Base-by-base conservation (phyloP, 2,797 vertebrate genomes). In the Brachyalestes nurse region DNA sequence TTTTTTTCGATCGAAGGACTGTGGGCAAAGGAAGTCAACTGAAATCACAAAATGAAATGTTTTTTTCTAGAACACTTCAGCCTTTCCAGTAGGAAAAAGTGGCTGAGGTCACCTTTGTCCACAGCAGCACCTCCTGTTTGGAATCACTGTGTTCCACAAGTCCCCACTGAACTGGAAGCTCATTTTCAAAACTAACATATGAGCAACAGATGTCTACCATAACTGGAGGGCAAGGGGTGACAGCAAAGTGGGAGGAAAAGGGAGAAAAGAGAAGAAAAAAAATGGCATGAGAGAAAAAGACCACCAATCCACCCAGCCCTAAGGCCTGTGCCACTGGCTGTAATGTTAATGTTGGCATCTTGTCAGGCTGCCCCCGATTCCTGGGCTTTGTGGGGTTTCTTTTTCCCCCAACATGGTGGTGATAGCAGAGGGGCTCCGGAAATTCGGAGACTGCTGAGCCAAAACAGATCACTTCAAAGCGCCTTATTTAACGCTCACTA, bases 401-500 rank as follows among this genome's bases (percentile, higher is more conserved):
- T 55, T 82, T 51, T 82, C 80, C 78, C 81, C 80, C 78, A 83
- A 82, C 82, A 76, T 86, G 82, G 87, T 86, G 89, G 88, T 87
- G 88, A 90, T 85, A 91, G 90, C 92, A 92, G 86, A 91, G 90
- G 88, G 90, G 94, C 91, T 90, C 93, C 90, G 92, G 94, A 95
- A 95, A 94, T 92, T 92, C 92, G 81, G 91, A 93, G 93, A 91
- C 93, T 92, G 93, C 93, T 86, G 93, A 95, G 93, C 94, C 92
- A 94, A 94, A 94, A 95, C 94, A 95, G 93, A 95, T 95, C 92
- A 95, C 95, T 95, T 95, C 95, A 95, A 95, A 95, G 95, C 91
- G 82, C 93, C 94, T 94, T 95, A 94, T 94, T 95, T 95, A 95
- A 95, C 91, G 93, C 94, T 94, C 90, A 91, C 93, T 95, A 94